Percentiles rank a stretch among this genome's conserved stretches.
Evolutionary conservation across 2,888 invertebrate species (phyloP).

Genomic region (Sturmia bella): DNA sequence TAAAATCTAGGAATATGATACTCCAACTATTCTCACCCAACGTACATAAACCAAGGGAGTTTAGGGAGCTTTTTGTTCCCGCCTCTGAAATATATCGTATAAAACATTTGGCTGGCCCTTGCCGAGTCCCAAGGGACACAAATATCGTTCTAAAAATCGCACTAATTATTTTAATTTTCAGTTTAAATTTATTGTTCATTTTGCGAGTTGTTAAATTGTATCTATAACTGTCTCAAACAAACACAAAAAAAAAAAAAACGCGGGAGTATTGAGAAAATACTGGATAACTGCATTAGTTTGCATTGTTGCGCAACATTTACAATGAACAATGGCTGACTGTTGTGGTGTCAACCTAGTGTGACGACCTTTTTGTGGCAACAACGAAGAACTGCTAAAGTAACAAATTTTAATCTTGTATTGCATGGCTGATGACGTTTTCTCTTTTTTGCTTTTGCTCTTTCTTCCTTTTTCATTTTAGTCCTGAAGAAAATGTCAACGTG

Average conservation of each 20-base stretch:
- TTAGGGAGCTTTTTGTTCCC: no score
- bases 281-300: constrained; percentile 36
- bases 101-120: no score
- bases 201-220: constrained; percentile 1
- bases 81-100: no score
- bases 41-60: no score
- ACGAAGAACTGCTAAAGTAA: constrained; percentile 24
- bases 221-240: not conserved
- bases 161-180: no score
- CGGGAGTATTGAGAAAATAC: not conserved
- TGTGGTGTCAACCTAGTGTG: constrained; percentile 49
- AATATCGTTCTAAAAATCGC: no score
- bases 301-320: constrained; percentile 22
- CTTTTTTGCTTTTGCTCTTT: not conserved
- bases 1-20: no score
- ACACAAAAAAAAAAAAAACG: not conserved
- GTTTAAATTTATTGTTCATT: no score
- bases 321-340: constrained; percentile 23
- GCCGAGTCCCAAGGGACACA: no score
- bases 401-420: constrained; percentile 27
- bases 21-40: no score
- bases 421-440: constrained; percentile 19
- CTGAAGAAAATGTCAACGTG: constrained; percentile 44
- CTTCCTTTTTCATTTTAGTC: no score
- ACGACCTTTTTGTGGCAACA: constrained; percentile 46